A percentile compares a stretch with the other conserved stretches of the same genome.
These are phyloP conservation scores for Paraescarpia echinospica DNA, from an alignment of 1,140 invertebrate species.

Conservation along the genomic window DNA sequence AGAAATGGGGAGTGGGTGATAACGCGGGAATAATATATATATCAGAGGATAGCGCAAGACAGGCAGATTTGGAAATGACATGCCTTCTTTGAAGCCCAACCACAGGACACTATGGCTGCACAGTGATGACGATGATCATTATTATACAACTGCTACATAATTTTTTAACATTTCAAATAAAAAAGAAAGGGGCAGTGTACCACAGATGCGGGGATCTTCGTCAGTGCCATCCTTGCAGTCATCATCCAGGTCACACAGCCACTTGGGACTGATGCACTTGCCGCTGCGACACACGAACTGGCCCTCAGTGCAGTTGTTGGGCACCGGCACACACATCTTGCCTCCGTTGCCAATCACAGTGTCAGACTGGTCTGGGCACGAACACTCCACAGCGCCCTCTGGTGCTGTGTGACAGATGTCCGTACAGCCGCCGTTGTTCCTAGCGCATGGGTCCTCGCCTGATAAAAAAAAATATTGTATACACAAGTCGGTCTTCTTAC, in stretches of 20 bases:
- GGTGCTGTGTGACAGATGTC: conserved; percentile 89
- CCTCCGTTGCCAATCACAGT: conserved; percentile 21
- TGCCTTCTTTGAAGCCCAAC: too few relatives aligned
- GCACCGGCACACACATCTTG: conserved; percentile 26
- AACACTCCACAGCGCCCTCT: conserved; percentile 67
- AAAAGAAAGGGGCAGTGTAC: conserved; percentile 60
- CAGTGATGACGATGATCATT: too few relatives aligned
- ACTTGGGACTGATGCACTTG: conserved; percentile 91
- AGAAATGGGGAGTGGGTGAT: too few relatives aligned
- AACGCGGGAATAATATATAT: too few relatives aligned
- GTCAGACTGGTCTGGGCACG: conserved; percentile 37
- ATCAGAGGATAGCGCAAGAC: too few relatives aligned
- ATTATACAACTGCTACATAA: too few relatives aligned
- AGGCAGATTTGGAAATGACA: too few relatives aligned
- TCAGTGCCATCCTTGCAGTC: conserved; percentile 94
- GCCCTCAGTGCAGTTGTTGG: conserved; percentile 40
- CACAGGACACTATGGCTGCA: too few relatives aligned
- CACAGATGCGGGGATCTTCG: conserved; percentile 83
- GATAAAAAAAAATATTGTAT: conserved; percentile 2
- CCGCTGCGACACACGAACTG: conserved; percentile 94
- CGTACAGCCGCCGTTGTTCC: conserved; percentile 94
- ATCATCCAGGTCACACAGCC: conserved; percentile 89
- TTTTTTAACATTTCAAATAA: too few relatives aligned
- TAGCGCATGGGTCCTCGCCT: conserved; percentile 79
- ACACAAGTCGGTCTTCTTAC: background rate